Evolutionary conservation across 1,140 invertebrate genomes (phyloP).

Genomic region (Zophobas morio): DNA sequence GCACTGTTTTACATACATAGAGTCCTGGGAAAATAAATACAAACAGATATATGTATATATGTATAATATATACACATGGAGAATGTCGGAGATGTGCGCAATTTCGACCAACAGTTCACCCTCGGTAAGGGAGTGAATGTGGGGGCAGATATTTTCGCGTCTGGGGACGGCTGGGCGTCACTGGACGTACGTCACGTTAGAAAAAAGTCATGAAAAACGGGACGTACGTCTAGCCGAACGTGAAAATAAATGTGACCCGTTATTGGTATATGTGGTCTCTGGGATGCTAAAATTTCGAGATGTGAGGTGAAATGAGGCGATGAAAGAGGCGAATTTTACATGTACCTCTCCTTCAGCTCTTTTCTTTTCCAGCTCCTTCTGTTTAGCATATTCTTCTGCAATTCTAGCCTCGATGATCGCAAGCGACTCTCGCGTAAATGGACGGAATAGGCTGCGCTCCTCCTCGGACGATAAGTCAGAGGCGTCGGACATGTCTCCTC

Average conservation of each 20-base stretch:
- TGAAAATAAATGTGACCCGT: neutral
- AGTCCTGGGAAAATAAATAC: conserved; percentile 55
- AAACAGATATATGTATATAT: conserved; percentile 70
- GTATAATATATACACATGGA: conserved; percentile 67
- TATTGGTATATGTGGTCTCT: neutral
- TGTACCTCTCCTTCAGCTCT: conserved; percentile 93
- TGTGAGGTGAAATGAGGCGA: conserved; percentile 41
- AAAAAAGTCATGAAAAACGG: no score
- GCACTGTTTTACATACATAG: conserved; percentile 53
- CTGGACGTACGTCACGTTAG: no score
- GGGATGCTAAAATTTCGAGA: conserved; percentile 1
- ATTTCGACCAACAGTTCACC: conserved; percentile 1
- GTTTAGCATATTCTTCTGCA: conserved; percentile 94
- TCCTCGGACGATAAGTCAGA: conserved; percentile 92
- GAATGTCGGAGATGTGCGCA: conserved; percentile 5
- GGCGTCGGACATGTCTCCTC: conserved; percentile 85
- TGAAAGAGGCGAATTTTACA: conserved; percentile 2
- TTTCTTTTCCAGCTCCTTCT: conserved; percentile 96
- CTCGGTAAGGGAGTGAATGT: no score
- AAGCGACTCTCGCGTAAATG: conserved; percentile 97
- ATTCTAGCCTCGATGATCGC: conserved; percentile 93
- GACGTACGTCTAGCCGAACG: neutral
- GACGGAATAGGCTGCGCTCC: conserved; percentile 96
- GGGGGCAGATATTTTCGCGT: no score
- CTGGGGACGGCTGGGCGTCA: no score